Conservation (phyloP, 2,113 vertebrate species). For the Australoheros scitulus region DNA sequence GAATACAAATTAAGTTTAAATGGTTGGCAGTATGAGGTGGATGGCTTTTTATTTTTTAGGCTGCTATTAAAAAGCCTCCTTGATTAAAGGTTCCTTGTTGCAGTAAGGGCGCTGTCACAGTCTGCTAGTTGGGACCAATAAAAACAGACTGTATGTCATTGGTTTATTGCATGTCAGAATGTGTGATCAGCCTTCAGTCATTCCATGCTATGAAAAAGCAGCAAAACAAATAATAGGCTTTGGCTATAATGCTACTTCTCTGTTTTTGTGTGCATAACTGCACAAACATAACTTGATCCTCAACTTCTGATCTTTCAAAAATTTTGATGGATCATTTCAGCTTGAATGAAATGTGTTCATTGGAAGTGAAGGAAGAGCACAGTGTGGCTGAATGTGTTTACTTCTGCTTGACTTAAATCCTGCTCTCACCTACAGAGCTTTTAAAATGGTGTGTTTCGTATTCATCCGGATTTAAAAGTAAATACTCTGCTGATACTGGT, state of each 20-base stretch:
- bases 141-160: not conserved
- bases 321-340: not conserved
- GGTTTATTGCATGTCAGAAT: not conserved
- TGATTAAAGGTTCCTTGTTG: not conserved
- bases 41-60: not conserved
- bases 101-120: not conserved
- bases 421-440: not conserved
- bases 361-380: not conserved
- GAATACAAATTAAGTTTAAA: slow-evolving; percentile 53
- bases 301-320: not conserved
- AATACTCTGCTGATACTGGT: not conserved
- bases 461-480: not conserved
- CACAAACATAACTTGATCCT: not conserved
- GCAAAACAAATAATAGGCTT: not conserved
- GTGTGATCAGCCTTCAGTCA: not conserved
- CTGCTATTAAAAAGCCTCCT: not conserved
- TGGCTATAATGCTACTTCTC: not conserved
- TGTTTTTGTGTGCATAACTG: not conserved
- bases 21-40: not conserved
- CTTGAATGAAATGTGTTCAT: not conserved
- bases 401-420: not conserved
- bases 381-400: not conserved
- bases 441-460: no score
- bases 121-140: not conserved
- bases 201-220: no score